Evolutionary conservation across 1,140 invertebrate species (phyloP), one percentile per base, ranked within the genome.

Genomic region (Nasonia giraulti): DNA sequence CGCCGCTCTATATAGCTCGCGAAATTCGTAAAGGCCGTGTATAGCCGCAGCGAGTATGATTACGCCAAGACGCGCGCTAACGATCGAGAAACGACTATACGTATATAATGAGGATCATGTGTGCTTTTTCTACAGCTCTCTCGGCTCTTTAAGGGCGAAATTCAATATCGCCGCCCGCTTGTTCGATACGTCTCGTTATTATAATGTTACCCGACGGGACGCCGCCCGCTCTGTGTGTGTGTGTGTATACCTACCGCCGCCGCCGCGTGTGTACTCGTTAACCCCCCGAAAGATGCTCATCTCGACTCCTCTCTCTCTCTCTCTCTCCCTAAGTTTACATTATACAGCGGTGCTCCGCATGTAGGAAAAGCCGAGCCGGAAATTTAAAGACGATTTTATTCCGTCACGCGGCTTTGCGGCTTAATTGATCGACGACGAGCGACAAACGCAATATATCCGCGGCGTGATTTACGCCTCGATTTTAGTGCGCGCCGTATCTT

Each of bases 111-210:
- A 91, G 89, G 88, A 89, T 90, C 90, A 88, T 90, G 88, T 91
- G 88, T 89, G 89, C 79, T 71, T 44, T 40, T 50, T 71, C 82
- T 78, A 37, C 77, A 78, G 78, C 73, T 20, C 73, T 20, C 31
- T 0, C 80, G 86, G 83, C 87, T 88, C 84, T 91, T 90, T 89
- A 89, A 91, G 90, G 90, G 88, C 89, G 91, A 90, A 91, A 92
- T 88, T 86, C 88, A 90, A 92, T 92, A 91, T 86, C 83, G 82
- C 84, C 55, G 84, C 55, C 85, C 71, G 87, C 87, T 87, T 86
- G 88, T 88, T 89, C 90, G 88, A 90, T 90, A 90, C 33, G 33
- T 87, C 89, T 90, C 89, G 90, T 90, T 91, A 89, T 89, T 88
- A 89, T 91, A 90, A 91, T 90, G 86, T 86, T 88, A 71, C 78